Percentiles rank a stretch among this genome's conserved stretches.
Evolutionary conservation across 2,113 vertebrate species (phyloP).

Genomic region (Arenaria interpres): DNA sequence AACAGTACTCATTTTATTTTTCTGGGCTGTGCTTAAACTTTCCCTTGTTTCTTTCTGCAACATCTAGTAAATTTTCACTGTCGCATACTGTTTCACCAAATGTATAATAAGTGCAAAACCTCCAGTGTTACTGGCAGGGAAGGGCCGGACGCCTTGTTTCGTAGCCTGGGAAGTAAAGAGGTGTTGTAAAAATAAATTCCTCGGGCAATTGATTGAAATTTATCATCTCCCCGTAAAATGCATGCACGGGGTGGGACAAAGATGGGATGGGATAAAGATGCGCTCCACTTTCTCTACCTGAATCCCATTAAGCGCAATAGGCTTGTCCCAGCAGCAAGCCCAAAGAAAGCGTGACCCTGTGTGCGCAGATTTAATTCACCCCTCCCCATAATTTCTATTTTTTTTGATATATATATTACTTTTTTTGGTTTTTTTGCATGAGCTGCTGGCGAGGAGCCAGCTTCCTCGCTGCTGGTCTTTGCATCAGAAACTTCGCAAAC

Average conservation of each 20-base stretch:
- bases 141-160: background rate
- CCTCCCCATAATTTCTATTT: background rate
- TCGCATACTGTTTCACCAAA: conserved; percentile 31
- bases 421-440: background rate
- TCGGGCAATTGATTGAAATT: background rate
- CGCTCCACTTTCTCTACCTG: background rate
- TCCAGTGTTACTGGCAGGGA: conserved; percentile 2
- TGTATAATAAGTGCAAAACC: conserved; percentile 11
- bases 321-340: background rate
- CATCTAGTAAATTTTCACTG: conserved; percentile 53
- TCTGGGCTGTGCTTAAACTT: conserved; percentile 16
- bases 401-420: too few species aligned
- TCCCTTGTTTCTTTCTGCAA: conserved; percentile 42
- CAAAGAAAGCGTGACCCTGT: background rate
- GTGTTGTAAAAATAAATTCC: conserved; percentile 32
- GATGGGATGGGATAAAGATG: too few species aligned
- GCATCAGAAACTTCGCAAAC: conserved; percentile 26
- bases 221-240: background rate
- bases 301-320: background rate
- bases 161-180: conserved; percentile 28
- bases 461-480: conserved; percentile 26
- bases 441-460: background rate
- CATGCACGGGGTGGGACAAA: background rate
- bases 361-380: background rate
- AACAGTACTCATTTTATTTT: conserved; percentile 54